phyloP scores from a whole-genome alignment of 1,140 invertebrate species.

The Procambarus virginalis region DNA sequence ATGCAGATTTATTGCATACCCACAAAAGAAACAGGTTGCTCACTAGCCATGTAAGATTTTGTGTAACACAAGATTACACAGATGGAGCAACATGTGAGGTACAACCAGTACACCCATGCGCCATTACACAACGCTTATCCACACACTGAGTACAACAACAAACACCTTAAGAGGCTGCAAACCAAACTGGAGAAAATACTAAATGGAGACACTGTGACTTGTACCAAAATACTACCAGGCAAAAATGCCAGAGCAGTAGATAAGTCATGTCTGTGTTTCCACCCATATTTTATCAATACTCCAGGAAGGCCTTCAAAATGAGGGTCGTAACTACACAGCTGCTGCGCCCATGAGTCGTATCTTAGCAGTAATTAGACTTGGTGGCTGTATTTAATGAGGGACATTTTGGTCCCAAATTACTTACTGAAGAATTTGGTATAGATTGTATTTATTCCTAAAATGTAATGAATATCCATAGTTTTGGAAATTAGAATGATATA shows the following conservation, averaged over 20 bases:
- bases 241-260: not conserved
- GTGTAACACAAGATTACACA: constrained; percentile 24
- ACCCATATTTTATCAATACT: not conserved
- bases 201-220: constrained; percentile 16
- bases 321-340: constrained; percentile 46
- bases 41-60: not conserved
- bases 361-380: not conserved
- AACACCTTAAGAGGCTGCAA: constrained; percentile 36
- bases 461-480: not conserved
- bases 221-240: not conserved
- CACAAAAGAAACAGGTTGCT: constrained; percentile 14
- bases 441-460: not conserved
- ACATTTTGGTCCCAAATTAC: too few species aligned
- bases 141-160: constrained; percentile 55
- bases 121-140: constrained; percentile 59
- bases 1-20: not conserved
- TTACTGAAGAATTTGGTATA: too few species aligned
- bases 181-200: constrained; percentile 18
- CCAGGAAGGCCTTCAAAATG: constrained; percentile 21
- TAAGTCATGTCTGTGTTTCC: not conserved
- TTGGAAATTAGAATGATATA: not conserved
- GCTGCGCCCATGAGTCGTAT: constrained; percentile 15
- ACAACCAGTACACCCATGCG: constrained; percentile 64
- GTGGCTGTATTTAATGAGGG: too few species aligned
- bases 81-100: constrained; percentile 45